Base-by-base conservation (phyloP, 2,113 vertebrate genomes). In the Nipponia nippon region DNA sequence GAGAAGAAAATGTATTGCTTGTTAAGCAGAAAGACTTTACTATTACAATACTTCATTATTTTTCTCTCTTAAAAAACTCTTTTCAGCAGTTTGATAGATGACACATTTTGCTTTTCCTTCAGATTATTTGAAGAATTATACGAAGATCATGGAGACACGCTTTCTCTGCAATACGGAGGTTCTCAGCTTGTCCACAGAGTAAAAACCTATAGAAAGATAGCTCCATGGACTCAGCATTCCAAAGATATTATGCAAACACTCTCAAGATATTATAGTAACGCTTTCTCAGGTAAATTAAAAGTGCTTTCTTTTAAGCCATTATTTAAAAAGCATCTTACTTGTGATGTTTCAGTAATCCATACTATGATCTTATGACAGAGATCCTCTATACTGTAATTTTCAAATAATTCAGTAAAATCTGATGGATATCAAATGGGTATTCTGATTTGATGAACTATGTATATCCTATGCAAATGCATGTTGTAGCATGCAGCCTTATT, bases 221-320 rank as follows among this genome's bases (percentile, higher is more conserved):
- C 99, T 9, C 99, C 99, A 0, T 99, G 99, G 99, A 99, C 99
- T 6, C 99, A 99, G 77, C 99, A 99, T 98, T 99, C 99, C 70
- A 99, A 99, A 97, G 99, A 99, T 94, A 99, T 99, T 97, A 99
- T 99, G 99, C 99, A 99, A 88, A 99, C 99, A 0, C 98, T 99
- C 80, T 99, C 99, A 12, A 99, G 99, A 89, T 99, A 99, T 84
- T 99, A 99, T 83, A 99, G 99, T 98, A 99, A 99, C 44, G 99
- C 99, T 85, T 99, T 99, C 95, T 99, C 99, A 98, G 99, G 99
- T 99, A 97, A 96, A 78, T 75, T 80, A 73, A 19, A 72, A 56
- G 38, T 56, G 42, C 30, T 79, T 70, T 34, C 26, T 73, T 76
- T 77, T 55, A 75, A 89, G 34, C 12, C 9, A 7, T 42, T 86